phyloP scores from a whole-genome alignment of 2,797 vertebrate genomes.

The Coranthus polyacanthus region DNA sequence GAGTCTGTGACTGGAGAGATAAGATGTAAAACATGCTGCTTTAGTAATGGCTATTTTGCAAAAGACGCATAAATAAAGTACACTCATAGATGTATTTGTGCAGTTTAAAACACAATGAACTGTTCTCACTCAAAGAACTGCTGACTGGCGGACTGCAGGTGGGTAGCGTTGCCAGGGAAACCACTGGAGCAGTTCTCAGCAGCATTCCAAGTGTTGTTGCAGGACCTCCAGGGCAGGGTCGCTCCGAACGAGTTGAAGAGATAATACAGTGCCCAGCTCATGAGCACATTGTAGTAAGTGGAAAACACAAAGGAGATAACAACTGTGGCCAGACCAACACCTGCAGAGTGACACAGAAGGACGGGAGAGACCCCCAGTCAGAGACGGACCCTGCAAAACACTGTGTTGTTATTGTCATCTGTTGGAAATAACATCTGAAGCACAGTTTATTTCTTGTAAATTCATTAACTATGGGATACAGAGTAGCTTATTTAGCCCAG shows the following conservation, averaged over 20 bases:
- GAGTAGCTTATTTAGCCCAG: neutral
- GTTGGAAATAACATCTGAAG: too few species aligned
- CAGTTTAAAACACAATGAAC: neutral
- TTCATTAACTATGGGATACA: slow-evolving; percentile 1
- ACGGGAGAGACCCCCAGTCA: slow-evolving; percentile 27
- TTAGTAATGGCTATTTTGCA: neutral
- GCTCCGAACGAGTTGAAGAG: slow-evolving; percentile 81
- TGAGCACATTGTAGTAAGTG: slow-evolving; percentile 86
- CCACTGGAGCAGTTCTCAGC: slow-evolving; percentile 80
- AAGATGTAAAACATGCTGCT: neutral
- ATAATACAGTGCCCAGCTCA: slow-evolving; percentile 85
- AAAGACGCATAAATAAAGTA: neutral
- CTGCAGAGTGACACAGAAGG: slow-evolving; percentile 67
- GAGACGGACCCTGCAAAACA: neutral
- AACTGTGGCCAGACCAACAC: slow-evolving; percentile 84
- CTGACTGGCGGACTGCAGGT: slow-evolving; percentile 83
- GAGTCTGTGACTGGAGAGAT: slow-evolving; percentile 71
- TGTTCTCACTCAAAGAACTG: slow-evolving; percentile 85
- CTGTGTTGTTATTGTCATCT: neutral
- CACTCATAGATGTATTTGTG: neutral
- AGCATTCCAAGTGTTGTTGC: slow-evolving; percentile 85
- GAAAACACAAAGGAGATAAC: slow-evolving; percentile 83
- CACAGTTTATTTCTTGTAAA: neutral
- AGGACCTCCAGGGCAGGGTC: slow-evolving; percentile 81
- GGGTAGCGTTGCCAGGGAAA: slow-evolving; percentile 73